Percentiles rank a stretch among this genome's conserved stretches.
Conservation (phyloP, 1,140 invertebrate species). For the Zaprionus ornatus region DNA sequence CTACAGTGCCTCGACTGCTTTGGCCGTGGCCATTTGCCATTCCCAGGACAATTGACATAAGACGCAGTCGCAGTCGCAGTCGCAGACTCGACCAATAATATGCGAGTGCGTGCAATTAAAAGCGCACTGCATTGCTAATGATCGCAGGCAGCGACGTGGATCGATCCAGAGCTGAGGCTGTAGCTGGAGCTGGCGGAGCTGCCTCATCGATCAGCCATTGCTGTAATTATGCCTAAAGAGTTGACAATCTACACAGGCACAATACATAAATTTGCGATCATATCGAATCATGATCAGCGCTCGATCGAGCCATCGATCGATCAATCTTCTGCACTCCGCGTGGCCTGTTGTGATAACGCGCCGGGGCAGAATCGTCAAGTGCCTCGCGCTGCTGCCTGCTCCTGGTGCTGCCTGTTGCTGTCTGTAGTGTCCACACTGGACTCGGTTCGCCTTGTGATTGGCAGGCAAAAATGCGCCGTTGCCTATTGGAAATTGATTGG, state of each 20-base stretch:
- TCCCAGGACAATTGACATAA: slow-evolving; percentile 54
- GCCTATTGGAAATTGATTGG: slow-evolving; percentile 67
- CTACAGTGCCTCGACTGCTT: neutral
- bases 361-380: slow-evolving; percentile 48
- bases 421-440: slow-evolving; percentile 79
- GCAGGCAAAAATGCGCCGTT: slow-evolving; percentile 56
- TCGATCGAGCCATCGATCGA: slow-evolving; percentile 46
- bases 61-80: neutral
- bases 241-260: slow-evolving; percentile 75
- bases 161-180: neutral
- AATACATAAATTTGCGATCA: slow-evolving; percentile 79
- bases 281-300: slow-evolving; percentile 64
- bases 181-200: neutral
- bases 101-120: slow-evolving; percentile 74
- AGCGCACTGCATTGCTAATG: slow-evolving; percentile 70
- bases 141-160: slow-evolving; percentile 16
- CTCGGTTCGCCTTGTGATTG: slow-evolving; percentile 52
- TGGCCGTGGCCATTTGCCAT: neutral
- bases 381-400: neutral
- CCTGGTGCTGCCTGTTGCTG: slow-evolving; percentile 43
- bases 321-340: slow-evolving; percentile 33
- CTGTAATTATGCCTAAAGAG: slow-evolving; percentile 68
- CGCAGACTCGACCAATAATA: slow-evolving; percentile 42
- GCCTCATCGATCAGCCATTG: slow-evolving; percentile 42
- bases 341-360: slow-evolving; percentile 71